Evolutionary conservation across 2,888 invertebrate genomes (phyloP), one percentile per base, ranked within the genome.

Genomic region (Pristionchus exspectatus): DNA sequence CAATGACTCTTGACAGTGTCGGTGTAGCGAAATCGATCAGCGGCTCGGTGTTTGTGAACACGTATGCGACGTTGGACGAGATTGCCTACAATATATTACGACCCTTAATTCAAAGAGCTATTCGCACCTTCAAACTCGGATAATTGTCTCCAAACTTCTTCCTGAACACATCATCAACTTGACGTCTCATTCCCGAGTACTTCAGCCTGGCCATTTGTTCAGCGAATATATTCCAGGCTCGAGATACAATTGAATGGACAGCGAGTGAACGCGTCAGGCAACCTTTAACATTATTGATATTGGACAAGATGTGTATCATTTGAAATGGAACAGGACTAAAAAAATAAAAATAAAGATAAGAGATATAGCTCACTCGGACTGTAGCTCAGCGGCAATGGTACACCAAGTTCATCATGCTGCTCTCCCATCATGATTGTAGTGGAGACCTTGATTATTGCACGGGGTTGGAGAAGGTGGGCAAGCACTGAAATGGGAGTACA

Each of bases 21-120:
- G 84, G 84, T 33, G 84, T 33, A 1, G 84, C 59, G 24, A 84
- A 33, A 18, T 63, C 84, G 21, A 84, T 84, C 18, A 84, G 59
- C 3, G 84, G 84, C 30, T 84, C 84, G 10, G 59, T 30, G 50
- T 84, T 84, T 1, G 84, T 84, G 84, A 84, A 84, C n/a, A 59
- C 27, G 59, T 59, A 84, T 2, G 84, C 38, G 4, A 84, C 84
- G 84, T 59, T 84, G 21, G 84, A 24, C 9, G 84, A n/a, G 21
- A 84, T 84, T 33, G 30, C 59, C 84, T 84, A 50, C 0, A 50
- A 12, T 50, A 50, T 0, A 3, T 50, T 50, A 9, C 3, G 59
- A n/a, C 12, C 12, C 44, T 10, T 50, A 50, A 50, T 50, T 50
- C 3, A 50, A 50, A 50, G 12, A 44, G 3, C 3, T 5, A 44